Evolutionary conservation across 2,113 vertebrate species (phyloP).

Genomic region (Catharus fuscescens): DNA sequence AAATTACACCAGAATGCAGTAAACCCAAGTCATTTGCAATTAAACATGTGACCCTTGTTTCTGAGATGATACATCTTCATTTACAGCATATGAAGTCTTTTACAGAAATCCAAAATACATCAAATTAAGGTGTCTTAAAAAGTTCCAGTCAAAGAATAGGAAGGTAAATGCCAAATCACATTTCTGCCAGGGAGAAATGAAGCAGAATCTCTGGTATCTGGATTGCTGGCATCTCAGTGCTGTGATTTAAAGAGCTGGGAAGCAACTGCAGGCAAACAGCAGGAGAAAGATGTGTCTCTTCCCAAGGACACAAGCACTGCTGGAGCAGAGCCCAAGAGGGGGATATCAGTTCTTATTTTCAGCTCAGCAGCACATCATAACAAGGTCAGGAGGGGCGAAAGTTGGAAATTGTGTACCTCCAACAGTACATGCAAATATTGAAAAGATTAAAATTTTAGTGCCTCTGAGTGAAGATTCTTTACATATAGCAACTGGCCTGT

Average conservation of each 20-base stretch:
- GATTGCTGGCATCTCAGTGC: background rate
- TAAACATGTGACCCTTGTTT: slow-evolving; percentile 49
- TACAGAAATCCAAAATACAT: slow-evolving; percentile 32
- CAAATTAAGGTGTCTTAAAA: background rate
- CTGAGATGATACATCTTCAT: slow-evolving; percentile 53
- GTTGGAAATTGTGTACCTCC: background rate
- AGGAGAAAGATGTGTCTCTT: background rate
- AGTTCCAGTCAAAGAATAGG: slow-evolving; percentile 16
- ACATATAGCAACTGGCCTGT: background rate
- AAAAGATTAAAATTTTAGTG: background rate
- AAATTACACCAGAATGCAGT: slow-evolving; percentile 69
- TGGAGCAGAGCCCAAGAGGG: background rate
- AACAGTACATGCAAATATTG: background rate
- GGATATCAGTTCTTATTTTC: background rate
- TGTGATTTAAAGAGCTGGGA: background rate
- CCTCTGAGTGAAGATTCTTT: background rate
- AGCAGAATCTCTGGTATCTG: background rate
- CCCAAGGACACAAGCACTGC: background rate
- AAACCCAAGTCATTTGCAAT: slow-evolving; percentile 75
- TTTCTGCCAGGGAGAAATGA: background rate
- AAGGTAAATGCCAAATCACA: slow-evolving; percentile 14
- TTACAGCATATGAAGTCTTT: slow-evolving; percentile 32
- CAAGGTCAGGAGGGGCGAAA: accelerated
- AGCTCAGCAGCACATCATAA: background rate
- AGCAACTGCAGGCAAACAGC: background rate